These are phyloP conservation scores for Strongylocentrotus purpuratus DNA, from an alignment of 35 echinoderm and acorn worm genomes.

Conservation along the genomic window DNA sequence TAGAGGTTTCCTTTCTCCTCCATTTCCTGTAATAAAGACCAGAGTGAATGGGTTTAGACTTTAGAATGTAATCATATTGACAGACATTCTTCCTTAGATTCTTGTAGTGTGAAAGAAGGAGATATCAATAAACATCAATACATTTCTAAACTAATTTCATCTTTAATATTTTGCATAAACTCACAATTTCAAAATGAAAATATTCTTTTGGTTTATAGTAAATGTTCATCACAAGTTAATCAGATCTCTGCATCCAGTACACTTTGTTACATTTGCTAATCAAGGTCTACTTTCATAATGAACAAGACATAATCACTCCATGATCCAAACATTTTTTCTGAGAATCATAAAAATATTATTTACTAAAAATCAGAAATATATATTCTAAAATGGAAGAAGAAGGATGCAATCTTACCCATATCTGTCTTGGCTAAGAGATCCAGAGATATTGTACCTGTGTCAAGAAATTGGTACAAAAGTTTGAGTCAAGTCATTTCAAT, in stretches of 20 bases:
- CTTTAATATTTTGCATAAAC: no score
- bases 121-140: no score
- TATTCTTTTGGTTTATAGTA: no score
- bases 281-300: not conserved
- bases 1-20: conserved; percentile 69
- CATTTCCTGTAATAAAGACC: conserved; percentile 52
- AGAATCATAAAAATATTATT: not conserved
- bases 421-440: conserved; percentile 70
- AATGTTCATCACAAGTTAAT: no score
- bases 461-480: not conserved
- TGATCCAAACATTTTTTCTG: no score
- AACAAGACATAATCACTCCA: not conserved
- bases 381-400: not conserved
- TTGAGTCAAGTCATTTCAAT: no score
- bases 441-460: conserved; percentile 69
- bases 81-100: not conserved
- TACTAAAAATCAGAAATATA: no score
- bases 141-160: no score
- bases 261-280: no score
- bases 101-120: not conserved
- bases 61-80: not conserved
- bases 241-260: no score
- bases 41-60: not conserved
- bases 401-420: conserved; percentile 41
- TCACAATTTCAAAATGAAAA: no score